Evolutionary conservation across 1,140 invertebrate genomes (phyloP).

Genomic region (Cydia pomonella): DNA sequence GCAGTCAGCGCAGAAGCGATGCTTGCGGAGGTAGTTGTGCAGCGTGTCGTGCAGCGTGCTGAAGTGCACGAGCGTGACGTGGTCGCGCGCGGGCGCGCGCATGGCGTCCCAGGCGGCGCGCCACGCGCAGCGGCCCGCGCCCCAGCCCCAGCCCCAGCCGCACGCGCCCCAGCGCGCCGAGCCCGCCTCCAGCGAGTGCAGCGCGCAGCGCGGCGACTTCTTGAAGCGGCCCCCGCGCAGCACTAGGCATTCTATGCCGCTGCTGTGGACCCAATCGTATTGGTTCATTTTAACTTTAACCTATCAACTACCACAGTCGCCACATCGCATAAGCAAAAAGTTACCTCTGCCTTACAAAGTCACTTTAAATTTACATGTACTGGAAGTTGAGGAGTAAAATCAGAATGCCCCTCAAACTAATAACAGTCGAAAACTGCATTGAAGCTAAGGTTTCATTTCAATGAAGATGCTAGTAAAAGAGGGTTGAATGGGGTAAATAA

Average conservation of each 20-base stretch:
- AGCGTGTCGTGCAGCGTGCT: slow-evolving; percentile 90
- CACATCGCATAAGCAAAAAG: no score
- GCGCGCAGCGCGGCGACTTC: slow-evolving; percentile 91
- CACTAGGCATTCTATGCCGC: slow-evolving; percentile 87
- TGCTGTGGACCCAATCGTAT: slow-evolving; percentile 74
- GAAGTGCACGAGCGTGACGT: slow-evolving; percentile 92
- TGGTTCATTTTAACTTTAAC: no score
- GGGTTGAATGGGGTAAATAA: no score
- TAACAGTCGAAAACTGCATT: no score
- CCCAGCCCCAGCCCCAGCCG: slow-evolving; percentile 81
- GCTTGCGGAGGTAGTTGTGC: slow-evolving; percentile 94
- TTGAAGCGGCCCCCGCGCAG: slow-evolving; percentile 92
- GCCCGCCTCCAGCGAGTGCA: slow-evolving; percentile 94
- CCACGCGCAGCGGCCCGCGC: slow-evolving; percentile 83
- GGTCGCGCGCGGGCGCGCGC: slow-evolving; percentile 90
- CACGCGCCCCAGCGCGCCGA: slow-evolving; percentile 83
- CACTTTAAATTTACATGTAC: no score
- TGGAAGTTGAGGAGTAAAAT: no score
- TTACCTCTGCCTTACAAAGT: no score
- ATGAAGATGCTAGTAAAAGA: no score
- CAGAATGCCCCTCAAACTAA: no score
- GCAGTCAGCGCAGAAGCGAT: slow-evolving; percentile 95
- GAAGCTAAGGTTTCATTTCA: no score
- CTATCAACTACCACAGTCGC: no score
- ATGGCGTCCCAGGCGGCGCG: slow-evolving; percentile 93